These are phyloP conservation scores for Calidris pugnax DNA, from an alignment of 2,113 vertebrate species.

Conservation along the genomic window DNA sequence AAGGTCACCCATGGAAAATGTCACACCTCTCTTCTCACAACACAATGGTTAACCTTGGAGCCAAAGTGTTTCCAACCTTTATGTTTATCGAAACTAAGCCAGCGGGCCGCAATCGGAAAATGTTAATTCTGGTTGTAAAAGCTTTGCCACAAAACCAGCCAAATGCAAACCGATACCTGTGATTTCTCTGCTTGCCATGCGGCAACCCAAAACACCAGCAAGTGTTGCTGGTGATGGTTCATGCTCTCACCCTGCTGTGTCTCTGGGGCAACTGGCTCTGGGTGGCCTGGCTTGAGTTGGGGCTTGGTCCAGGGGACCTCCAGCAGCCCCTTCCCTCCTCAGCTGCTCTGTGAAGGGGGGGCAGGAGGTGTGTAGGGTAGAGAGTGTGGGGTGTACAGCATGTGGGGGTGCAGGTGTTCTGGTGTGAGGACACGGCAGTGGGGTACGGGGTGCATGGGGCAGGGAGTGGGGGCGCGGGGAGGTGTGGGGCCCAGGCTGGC, in stretches of 20 bases:
- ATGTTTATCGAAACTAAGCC: neutral
- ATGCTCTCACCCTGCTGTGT: fast-evolving
- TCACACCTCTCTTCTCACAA: fast-evolving
- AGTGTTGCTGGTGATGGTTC: fast-evolving
- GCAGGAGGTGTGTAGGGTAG: neutral
- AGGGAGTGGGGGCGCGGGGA: fast-evolving
- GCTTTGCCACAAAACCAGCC: neutral
- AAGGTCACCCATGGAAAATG: neutral
- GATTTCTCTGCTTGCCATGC: neutral
- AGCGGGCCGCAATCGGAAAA: neutral
- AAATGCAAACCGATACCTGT: neutral
- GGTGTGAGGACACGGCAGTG: neutral
- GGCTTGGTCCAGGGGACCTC: no score
- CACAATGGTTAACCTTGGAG: fast-evolving
- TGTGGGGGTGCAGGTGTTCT: neutral
- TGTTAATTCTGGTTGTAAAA: neutral
- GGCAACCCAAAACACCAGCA: neutral
- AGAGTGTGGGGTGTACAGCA: no score
- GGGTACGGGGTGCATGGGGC: no score
- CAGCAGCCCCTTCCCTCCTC: neutral
- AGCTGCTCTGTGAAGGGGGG: fast-evolving
- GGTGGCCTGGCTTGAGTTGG: no score
- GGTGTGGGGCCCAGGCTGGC: neutral
- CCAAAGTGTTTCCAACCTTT: neutral
- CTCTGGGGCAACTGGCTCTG: fast-evolving